A percentile compares a stretch with the other conserved stretches of the same genome.
These are phyloP conservation scores for Chiroxiphia lanceolata DNA, from an alignment of 2,797 vertebrate genomes.

Conservation along the genomic window DNA sequence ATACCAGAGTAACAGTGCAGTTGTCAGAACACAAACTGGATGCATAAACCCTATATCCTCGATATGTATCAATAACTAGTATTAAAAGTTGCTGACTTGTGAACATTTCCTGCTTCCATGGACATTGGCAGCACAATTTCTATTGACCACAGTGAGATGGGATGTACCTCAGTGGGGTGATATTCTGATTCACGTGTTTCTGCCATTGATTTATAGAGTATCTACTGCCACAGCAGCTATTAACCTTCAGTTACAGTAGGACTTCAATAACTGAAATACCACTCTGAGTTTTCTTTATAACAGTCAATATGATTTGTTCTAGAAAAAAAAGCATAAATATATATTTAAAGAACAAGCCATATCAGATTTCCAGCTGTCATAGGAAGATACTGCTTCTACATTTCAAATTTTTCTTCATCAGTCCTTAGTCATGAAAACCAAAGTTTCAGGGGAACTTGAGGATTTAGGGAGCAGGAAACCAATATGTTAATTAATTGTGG, in stretches of 20 bases:
- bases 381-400: background rate
- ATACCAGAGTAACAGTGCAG: background rate
- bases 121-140: background rate
- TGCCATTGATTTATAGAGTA: constrained; percentile 53
- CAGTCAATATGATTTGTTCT: constrained; percentile 4
- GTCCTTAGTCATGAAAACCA: background rate
- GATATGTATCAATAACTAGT: background rate
- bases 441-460: background rate
- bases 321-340: background rate
- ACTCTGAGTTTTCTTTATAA: constrained; percentile 9
- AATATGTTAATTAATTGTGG: constrained; percentile 24
- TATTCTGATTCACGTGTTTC: background rate
- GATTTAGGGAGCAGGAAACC: background rate
- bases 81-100: background rate
- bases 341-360: background rate
- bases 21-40: background rate
- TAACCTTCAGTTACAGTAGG: constrained; percentile 44
- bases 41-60: background rate
- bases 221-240: constrained; percentile 38
- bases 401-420: background rate
- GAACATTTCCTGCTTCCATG: background rate
- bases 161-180: background rate
- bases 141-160: background rate
- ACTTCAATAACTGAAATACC: constrained; percentile 46
- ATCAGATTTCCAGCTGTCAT: background rate